Base-by-base conservation (phyloP, 2,113 vertebrate genomes). In the Paradisaea rubra region DNA sequence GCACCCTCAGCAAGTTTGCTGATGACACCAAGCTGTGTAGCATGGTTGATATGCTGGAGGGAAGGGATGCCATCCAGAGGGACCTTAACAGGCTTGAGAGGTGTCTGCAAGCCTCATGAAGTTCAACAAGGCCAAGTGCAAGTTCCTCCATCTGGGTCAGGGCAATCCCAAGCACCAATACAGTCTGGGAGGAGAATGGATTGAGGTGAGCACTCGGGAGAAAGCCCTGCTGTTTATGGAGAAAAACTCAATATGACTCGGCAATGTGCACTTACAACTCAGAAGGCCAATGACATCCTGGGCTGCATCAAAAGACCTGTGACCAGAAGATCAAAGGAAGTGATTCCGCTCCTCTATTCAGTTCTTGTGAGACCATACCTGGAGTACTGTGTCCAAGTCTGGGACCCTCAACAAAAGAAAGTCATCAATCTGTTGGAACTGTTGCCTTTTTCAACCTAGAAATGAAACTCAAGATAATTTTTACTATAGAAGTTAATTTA, bases 1-100 rank as follows among this genome's bases (percentile, higher is more conserved):
- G 35, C 10, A 21, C 22, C 4, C 35, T 61, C 47, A 42, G 28
- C 22, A 44, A 65, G 12, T 39, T 24, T 81, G 27, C 10, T 73
- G 60, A 27, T 20, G 7, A 24, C 28, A 37, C 33, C 16, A 30
- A 45, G 19, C 37, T 66, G 8, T 33, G 35, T 42, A 18, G 15
- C 3, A 6, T 0, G 0, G 35, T 31, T 47, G 21, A 33, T 11
- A 9, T 3, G 5, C 27, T 24, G 37, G 22, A 65, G 18, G 22
- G 6, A 65, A 52, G 8, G 6, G 10, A 2, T 61, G 18, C 4
- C 25, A 49, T 39, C 27, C 44, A 65, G 12, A 50, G 13, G 19
- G 25, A 50, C 3, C 3, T 20, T 28, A 27, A 13, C 37, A 65
- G 31, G 9, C 9, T 57, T 42, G 25, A 33, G 30, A 49, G 5